Evolutionary conservation across 2,797 vertebrate genomes (phyloP).

Genomic region (Vireo griseus): DNA sequence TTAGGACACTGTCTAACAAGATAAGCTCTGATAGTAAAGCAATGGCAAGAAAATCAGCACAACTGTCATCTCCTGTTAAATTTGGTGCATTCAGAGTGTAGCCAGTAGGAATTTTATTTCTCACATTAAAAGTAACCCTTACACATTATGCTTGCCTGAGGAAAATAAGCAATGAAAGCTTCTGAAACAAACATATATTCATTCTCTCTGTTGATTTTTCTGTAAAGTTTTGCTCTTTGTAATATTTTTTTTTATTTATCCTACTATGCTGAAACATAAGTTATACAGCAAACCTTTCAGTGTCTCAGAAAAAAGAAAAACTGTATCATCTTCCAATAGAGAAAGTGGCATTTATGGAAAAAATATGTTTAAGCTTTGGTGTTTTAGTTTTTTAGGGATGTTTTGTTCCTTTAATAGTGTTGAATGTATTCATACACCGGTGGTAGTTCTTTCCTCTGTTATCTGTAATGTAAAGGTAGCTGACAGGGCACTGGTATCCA

Average conservation of each 20-base stretch:
- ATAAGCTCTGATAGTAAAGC: slow-evolving; percentile 48
- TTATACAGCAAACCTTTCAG: background rate
- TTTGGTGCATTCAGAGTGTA: background rate
- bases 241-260: background rate
- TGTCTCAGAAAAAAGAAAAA: background rate
- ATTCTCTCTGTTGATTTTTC: slow-evolving; percentile 5
- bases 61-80: slow-evolving; percentile 61
- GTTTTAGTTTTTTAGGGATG: background rate
- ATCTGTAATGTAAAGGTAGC: background rate
- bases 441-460: background rate
- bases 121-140: slow-evolving; percentile 53
- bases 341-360: background rate
- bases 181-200: background rate
- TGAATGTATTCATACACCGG: background rate
- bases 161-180: background rate
- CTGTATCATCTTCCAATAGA: background rate
- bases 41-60: slow-evolving; percentile 39
- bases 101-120: slow-evolving; percentile 57
- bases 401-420: background rate
- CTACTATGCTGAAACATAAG: background rate
- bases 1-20: slow-evolving; percentile 63
- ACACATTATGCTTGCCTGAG: slow-evolving; percentile 33
- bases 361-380: background rate
- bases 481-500: background rate
- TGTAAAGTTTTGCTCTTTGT: background rate